phyloP scores from a whole-genome alignment of 2,888 invertebrate species.

The Leptodirus hochenwartii region DNA sequence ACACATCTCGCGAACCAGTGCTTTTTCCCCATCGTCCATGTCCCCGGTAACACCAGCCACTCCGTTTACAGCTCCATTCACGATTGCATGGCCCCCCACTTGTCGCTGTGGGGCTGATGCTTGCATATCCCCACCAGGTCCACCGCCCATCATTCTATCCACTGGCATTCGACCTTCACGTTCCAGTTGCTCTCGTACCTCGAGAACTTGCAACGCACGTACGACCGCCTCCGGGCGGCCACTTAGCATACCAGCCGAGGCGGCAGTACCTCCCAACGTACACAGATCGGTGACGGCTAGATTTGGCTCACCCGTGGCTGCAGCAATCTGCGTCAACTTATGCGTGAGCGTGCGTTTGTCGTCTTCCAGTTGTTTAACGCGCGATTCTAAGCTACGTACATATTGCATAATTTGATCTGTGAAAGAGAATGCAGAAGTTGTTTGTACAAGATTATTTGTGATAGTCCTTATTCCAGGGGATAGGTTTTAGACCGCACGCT shows the following conservation, averaged over 20 bases:
- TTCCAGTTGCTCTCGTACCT: constrained; percentile 76
- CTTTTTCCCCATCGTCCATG: constrained; percentile 77
- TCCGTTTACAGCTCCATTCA: constrained; percentile 18
- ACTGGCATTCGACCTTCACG: constrained; percentile 35
- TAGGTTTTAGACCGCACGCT: no score
- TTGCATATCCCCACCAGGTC: constrained; percentile 13
- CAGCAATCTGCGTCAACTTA: constrained; percentile 29
- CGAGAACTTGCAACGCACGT: constrained; percentile 78
- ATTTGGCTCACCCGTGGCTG: constrained; percentile 26
- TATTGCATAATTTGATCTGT: constrained; percentile 80
- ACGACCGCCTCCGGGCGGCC: constrained; percentile 83
- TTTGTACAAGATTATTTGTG: no score
- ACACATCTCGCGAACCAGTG: constrained; percentile 88
- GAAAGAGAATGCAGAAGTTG: no score
- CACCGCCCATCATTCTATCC: constrained; percentile 10
- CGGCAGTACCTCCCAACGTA: not conserved
- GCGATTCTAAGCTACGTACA: constrained; percentile 73
- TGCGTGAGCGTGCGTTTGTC: constrained; percentile 45
- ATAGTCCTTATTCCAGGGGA: no score
- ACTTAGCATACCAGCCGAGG: constrained; percentile 28
- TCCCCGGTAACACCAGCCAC: constrained; percentile 32
- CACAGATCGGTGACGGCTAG: constrained; percentile 14
- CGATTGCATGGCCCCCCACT: constrained; percentile 13
- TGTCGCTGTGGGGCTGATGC: constrained; percentile 16
- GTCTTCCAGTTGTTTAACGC: constrained; percentile 68